A percentile compares a stretch with the other conserved stretches of the same genome.
Evolutionary conservation across 2,888 invertebrate genomes (phyloP).

Genomic region (Cremastinae sp.): DNA sequence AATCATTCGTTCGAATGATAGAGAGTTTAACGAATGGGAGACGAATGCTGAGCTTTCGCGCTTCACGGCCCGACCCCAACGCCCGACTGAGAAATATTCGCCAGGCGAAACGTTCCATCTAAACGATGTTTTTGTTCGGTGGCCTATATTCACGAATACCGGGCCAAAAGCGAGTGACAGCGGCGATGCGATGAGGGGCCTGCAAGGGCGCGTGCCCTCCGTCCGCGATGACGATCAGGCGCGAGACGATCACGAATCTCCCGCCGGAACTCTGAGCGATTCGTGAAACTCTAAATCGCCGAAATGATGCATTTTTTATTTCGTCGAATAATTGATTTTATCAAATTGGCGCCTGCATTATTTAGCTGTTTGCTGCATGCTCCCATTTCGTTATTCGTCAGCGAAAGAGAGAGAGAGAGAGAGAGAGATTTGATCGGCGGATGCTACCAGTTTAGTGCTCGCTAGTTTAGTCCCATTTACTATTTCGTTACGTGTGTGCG

Average conservation of each 20-base stretch:
- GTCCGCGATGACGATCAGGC: too few relatives aligned
- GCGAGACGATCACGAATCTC: too few relatives aligned
- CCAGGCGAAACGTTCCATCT: conserved; percentile 18
- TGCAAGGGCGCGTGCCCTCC: conserved; percentile 37
- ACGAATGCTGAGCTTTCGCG: too few relatives aligned
- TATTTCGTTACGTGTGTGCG: conserved; percentile 49
- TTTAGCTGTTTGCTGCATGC: conserved; percentile 19
- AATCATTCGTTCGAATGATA: too few relatives aligned
- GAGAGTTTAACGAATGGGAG: too few relatives aligned
- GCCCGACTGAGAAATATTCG: conserved; percentile 49
- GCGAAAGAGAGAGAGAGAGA: conserved; percentile 54
- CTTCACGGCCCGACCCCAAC: conserved; percentile 47
- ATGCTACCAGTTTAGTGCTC: conserved; percentile 70
- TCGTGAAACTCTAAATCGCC: too few relatives aligned
- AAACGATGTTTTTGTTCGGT: conserved; percentile 50
- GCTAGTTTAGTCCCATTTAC: conserved; percentile 64
- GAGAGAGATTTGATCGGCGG: conserved; percentile 72
- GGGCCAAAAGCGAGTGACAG: conserved; percentile 50
- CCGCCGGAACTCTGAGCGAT: too few relatives aligned
- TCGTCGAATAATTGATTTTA: too few relatives aligned
- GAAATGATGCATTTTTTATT: too few relatives aligned
- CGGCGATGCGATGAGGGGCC: conserved; percentile 28
- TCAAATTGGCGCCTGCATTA: too few relatives aligned
- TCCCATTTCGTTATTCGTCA: conserved; percentile 49
- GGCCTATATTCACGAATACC: conserved; percentile 57